Conservation (phyloP, 1,140 invertebrate species). For the Ctenoplectra terminalis region DNA sequence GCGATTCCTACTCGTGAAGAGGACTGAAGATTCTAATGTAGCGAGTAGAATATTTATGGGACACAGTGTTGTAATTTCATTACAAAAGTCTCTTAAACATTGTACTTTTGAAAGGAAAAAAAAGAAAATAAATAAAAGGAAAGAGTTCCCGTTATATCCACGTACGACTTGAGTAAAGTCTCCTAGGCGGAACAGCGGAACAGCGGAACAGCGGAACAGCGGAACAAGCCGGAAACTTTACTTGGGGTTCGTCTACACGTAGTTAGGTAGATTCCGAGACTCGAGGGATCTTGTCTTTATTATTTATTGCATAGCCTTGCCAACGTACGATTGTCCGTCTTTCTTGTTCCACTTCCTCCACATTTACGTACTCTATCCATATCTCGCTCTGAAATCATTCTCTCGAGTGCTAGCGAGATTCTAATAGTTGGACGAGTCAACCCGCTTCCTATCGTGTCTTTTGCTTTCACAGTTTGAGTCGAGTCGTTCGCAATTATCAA, state of each 20-base stretch:
- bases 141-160: conserved; percentile 28
- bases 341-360: conserved; percentile 17
- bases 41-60: conserved; percentile 21
- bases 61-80: conserved; percentile 20
- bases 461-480: too few relatives aligned
- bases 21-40: not conserved
- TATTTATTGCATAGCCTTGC: conserved; percentile 75
- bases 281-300: conserved; percentile 67
- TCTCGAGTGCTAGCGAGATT: not conserved
- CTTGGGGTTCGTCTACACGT: not conserved
- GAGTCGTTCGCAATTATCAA: too few relatives aligned
- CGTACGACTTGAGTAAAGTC: conserved; percentile 34
- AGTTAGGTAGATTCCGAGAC: conserved; percentile 38
- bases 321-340: conserved; percentile 56
- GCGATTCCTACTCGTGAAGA: conserved; percentile 4
- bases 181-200: too few relatives aligned
- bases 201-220: too few relatives aligned
- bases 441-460: not conserved
- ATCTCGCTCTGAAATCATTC: not conserved
- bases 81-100: conserved; percentile 26
- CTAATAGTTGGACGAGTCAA: too few relatives aligned
- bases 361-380: too few relatives aligned
- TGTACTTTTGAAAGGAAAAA: not conserved
- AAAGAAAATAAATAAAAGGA: not conserved
- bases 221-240: conserved; percentile 69